Conservation (phyloP, 64 coral and sea anemone genomes). For the Astreopora myriophthalma region DNA sequence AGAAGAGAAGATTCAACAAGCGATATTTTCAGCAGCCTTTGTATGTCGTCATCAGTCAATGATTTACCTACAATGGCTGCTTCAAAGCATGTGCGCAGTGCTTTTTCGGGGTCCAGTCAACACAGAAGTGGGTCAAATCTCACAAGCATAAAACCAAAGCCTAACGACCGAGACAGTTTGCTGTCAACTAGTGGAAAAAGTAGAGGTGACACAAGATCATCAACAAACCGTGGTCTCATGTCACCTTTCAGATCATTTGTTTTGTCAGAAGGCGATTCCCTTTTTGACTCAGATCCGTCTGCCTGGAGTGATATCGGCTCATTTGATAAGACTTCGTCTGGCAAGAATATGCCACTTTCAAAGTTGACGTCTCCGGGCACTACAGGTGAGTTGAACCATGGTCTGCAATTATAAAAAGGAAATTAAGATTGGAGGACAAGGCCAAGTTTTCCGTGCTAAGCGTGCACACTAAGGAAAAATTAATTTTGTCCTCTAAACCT, state of each 20-base stretch:
- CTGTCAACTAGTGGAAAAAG: conserved; percentile 23
- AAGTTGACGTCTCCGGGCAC: conserved; percentile 87
- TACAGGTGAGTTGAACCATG: conserved; percentile 77
- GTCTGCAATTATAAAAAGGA: no score
- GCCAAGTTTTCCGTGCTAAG: no score
- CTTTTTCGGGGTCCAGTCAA: conserved; percentile 11
- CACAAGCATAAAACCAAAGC: conserved; percentile 35
- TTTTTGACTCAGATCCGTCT: conserved; percentile 76
- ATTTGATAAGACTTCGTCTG: conserved; percentile 63
- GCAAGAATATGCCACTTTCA: conserved; percentile 35
- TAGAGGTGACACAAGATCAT: neutral
- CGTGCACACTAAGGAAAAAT: no score
- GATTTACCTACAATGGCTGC: conserved; percentile 17
- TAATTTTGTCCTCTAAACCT: no score
- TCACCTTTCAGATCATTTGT: conserved; percentile 86
- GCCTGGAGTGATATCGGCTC: conserved; percentile 80
- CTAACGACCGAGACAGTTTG: conserved; percentile 8
- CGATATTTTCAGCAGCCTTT: neutral
- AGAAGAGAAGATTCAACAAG: conserved; percentile 9
- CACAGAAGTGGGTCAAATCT: conserved; percentile 3
- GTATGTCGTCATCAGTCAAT: neutral
- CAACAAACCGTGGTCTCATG: conserved; percentile 52
- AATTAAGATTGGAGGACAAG: no score
- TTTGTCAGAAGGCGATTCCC: conserved; percentile 45
- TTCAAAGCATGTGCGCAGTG: neutral